phyloP scores from a whole-genome alignment of 2,888 invertebrate species.

The Lypha dubia region DNA sequence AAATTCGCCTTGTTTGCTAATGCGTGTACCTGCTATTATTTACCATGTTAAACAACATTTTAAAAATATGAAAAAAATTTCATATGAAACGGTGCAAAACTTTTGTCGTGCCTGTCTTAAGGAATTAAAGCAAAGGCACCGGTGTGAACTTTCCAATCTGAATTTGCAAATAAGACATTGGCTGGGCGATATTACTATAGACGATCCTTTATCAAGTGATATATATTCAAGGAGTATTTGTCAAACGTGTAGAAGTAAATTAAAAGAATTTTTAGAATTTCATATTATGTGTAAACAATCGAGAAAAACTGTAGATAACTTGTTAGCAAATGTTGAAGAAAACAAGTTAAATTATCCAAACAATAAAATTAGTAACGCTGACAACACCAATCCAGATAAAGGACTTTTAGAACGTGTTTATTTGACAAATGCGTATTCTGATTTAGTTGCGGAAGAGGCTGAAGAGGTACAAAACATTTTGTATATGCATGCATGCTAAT shows the following conservation, averaged over 20 bases:
- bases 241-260: conserved; percentile 76
- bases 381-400: neutral
- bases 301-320: conserved; percentile 62
- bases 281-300: conserved; percentile 79
- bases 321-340: neutral
- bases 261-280: conserved; percentile 77
- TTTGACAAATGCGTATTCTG: neutral
- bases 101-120: conserved; percentile 74
- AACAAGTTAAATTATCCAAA: neutral
- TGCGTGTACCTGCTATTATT: neutral
- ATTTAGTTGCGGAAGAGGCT: neutral
- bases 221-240: conserved; percentile 77
- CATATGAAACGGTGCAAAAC: conserved; percentile 35
- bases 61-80: conserved; percentile 6
- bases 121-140: conserved; percentile 53
- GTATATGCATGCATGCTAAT: neutral
- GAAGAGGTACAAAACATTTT: neutral
- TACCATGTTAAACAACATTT: neutral
- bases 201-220: conserved; percentile 63
- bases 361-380: neutral
- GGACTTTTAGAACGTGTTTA: neutral
- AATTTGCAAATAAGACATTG: conserved; percentile 69
- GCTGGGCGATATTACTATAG: conserved; percentile 60
- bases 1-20: neutral
- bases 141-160: conserved; percentile 64